Percentiles rank a stretch among this genome's conserved stretches.
Evolutionary conservation across 1,140 invertebrate genomes (phyloP).

Genomic region (Ylistrum balloti): DNA sequence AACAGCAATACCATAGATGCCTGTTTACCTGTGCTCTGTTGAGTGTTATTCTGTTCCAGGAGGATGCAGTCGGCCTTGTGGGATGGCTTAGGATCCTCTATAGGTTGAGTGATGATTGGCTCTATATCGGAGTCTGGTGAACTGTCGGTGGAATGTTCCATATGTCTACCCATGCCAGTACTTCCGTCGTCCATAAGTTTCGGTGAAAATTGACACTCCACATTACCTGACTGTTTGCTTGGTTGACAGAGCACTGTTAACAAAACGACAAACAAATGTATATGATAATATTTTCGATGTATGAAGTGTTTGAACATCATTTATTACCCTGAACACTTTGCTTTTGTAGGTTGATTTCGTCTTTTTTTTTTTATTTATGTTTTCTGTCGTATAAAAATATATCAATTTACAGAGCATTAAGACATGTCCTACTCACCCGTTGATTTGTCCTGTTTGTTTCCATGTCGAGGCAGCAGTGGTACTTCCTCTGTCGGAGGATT

Average conservation of each 20-base stretch:
- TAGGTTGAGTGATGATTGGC: neutral
- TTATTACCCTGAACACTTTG: no score
- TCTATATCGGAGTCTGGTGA: neutral
- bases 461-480: neutral
- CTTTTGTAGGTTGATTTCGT: neutral
- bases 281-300: no score
- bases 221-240: neutral
- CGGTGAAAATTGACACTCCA: neutral
- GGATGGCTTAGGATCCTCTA: neutral
- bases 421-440: neutral
- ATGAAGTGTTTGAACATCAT: neutral
- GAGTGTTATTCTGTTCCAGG: neutral
- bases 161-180: neutral
- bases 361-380: neutral
- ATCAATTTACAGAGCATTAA: neutral
- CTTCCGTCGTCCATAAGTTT: slow-evolving; percentile 12
- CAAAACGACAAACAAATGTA: neutral
- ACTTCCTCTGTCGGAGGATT: neutral
- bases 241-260: neutral
- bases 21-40: neutral
- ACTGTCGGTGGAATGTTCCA: neutral
- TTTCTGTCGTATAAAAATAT: neutral
- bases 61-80: neutral
- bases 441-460: neutral
- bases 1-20: neutral